Percentiles rank a stretch among this genome's conserved stretches.
These are phyloP conservation scores for Steinernema khuongi DNA, from an alignment of 1,140 invertebrate genomes.

Conservation along the genomic window DNA sequence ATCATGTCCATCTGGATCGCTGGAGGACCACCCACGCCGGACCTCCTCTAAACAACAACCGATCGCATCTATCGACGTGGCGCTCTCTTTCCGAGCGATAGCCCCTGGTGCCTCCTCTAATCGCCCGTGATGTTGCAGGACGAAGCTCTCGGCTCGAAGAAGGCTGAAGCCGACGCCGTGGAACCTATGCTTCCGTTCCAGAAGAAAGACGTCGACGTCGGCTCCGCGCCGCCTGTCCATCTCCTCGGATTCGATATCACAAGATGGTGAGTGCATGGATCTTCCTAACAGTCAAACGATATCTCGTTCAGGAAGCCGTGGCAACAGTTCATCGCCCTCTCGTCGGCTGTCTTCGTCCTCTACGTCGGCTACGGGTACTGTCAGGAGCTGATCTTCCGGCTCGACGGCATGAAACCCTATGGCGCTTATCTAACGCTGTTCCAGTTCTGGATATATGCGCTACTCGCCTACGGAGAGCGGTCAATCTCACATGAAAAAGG, in stretches of 20 bases:
- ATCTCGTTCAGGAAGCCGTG: conserved; percentile 33
- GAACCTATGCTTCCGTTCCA: neutral
- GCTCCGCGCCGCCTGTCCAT: conserved; percentile 18
- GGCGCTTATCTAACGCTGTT: conserved; percentile 86
- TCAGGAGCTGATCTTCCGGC: conserved; percentile 80
- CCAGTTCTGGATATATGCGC: conserved; percentile 79
- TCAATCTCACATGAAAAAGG: conserved; percentile 65
- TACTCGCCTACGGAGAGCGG: conserved; percentile 75
- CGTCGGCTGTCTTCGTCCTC: conserved; percentile 75
- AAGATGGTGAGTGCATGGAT: conserved; percentile 27
- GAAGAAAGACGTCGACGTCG: conserved; percentile 6
- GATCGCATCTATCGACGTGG: too few species aligned
- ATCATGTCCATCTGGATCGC: too few species aligned
- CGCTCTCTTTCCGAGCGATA: too few species aligned
- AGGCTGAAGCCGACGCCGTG: neutral
- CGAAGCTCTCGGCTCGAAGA: neutral
- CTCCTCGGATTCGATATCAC: conserved; percentile 42
- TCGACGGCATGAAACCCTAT: conserved; percentile 78
- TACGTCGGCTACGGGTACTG: conserved; percentile 81
- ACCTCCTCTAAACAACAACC: too few species aligned
- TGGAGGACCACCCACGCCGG: too few species aligned
- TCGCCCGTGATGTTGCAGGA: neutral
- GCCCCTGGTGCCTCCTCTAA: too few species aligned
- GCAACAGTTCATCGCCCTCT: conserved; percentile 72
- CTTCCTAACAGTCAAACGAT: neutral